phyloP scores from a whole-genome alignment of 2,113 vertebrate species.

The Vombatus ursinus region DNA sequence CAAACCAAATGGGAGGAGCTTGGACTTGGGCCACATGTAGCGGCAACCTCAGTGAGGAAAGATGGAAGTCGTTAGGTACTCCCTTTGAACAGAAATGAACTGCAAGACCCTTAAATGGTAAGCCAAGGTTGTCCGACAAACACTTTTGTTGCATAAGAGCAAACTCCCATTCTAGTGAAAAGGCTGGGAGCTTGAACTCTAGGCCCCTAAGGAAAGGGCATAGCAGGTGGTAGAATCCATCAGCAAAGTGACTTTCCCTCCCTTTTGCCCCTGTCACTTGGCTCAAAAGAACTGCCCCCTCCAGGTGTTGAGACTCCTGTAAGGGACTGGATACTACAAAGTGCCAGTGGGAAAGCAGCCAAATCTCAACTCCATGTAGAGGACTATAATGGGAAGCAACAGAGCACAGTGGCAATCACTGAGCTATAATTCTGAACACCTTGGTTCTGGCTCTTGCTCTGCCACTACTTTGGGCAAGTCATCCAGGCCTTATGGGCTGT shows the following conservation, averaged over 20 bases:
- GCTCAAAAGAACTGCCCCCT: no score
- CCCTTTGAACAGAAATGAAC: neutral
- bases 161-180: no score
- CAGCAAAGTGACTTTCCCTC: neutral
- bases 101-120: neutral
- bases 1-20: neutral
- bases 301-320: neutral
- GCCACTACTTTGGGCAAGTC: no score
- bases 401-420: no score
- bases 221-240: neutral
- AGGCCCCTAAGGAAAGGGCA: neutral
- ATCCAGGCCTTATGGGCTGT: no score
- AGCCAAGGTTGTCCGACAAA: neutral
- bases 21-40: no score
- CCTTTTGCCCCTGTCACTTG: no score
- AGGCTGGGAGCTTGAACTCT: neutral
- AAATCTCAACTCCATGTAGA: no score
- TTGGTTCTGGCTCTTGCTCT: no score
- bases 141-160: neutral
- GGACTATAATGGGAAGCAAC: no score
- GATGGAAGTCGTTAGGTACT: neutral
- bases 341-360: neutral
- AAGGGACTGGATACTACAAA: neutral
- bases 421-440: no score
- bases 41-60: no score